These are phyloP conservation scores for Orthonyx spaldingii DNA, from an alignment of 2,113 vertebrate genomes.

Conservation along the genomic window DNA sequence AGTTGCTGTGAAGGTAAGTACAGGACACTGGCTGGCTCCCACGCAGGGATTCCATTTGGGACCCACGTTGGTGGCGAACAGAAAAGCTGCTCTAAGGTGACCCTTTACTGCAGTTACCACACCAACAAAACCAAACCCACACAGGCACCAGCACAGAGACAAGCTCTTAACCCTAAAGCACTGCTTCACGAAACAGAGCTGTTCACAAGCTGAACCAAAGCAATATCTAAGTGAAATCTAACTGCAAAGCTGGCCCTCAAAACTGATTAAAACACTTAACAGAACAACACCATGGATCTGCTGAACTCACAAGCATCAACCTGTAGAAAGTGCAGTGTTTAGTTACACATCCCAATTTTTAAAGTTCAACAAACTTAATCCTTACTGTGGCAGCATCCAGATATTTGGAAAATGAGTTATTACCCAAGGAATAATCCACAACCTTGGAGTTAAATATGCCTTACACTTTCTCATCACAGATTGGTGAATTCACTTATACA, in stretches of 20 bases:
- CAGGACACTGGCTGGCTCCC: not conserved
- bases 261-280: not conserved
- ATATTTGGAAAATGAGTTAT: not conserved
- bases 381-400: not conserved
- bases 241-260: not conserved
- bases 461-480: not conserved
- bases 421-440: not conserved
- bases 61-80: fast-evolving
- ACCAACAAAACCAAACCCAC: not conserved
- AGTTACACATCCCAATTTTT: not conserved
- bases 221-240: not conserved
- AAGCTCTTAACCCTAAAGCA: not conserved
- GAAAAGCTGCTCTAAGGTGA: not conserved
- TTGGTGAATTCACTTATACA: not conserved
- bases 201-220: not conserved
- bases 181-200: not conserved
- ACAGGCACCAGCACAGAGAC: not conserved
- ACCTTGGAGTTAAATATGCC: not conserved
- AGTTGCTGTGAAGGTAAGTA: not conserved
- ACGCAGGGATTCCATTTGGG: not conserved
- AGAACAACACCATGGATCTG: not conserved
- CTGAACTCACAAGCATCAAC: not conserved
- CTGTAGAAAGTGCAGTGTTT: not conserved
- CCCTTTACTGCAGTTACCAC: not conserved
- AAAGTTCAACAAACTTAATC: not conserved